Percentiles rank a stretch among this genome's conserved stretches.
Conservation (phyloP, 2,113 vertebrate genomes). For the Terrapene triunguis region DNA sequence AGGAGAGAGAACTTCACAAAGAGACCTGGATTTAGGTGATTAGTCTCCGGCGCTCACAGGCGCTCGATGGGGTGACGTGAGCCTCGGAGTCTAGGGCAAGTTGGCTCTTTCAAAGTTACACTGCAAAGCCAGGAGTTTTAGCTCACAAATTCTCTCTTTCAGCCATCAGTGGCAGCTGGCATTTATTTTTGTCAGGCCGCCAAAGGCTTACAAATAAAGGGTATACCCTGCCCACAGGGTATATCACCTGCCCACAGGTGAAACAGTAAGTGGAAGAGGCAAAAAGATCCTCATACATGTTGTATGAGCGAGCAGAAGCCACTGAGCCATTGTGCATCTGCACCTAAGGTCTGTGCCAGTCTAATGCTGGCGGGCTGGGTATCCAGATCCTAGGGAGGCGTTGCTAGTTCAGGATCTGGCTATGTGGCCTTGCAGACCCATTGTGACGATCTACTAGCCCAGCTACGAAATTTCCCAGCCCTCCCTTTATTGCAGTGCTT, state of each 20-base stretch:
- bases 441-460: background rate
- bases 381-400: rapidly evolving
- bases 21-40: slow-evolving; percentile 18
- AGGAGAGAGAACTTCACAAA: background rate
- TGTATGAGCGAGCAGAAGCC: rapidly evolving
- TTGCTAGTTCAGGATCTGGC: background rate
- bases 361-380: background rate
- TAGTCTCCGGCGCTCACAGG: background rate
- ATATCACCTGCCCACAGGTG: background rate
- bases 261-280: background rate
- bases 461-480: background rate
- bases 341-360: background rate
- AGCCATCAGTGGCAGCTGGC: background rate
- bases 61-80: background rate
- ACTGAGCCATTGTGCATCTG: background rate
- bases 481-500: background rate
- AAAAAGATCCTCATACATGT: rapidly evolving
- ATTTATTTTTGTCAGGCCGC: background rate
- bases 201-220: background rate
- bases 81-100: background rate
- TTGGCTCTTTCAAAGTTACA: slow-evolving; percentile 1
- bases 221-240: no score
- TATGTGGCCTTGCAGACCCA: background rate
- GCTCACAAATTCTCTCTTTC: background rate
- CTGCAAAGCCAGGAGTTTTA: background rate